Evolutionary conservation across 1,140 invertebrate species (phyloP), one percentile per base, ranked within the genome.

Genomic region (Tetraneura akinire): DNA sequence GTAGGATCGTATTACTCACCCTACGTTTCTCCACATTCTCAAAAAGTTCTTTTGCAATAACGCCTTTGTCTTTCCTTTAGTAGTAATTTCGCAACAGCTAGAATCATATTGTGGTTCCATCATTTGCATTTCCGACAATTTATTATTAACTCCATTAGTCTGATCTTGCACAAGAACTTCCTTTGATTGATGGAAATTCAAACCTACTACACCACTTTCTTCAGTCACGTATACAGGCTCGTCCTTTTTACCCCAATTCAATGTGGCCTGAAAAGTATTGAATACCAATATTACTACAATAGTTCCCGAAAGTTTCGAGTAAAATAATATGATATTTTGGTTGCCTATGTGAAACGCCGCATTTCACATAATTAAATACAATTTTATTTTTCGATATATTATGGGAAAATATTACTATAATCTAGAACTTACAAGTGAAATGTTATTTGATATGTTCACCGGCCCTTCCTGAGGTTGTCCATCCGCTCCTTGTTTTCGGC

Each of bases 1-100:
- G n/a, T n/a, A n/a, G n/a, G n/a, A 37, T 37, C 8, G 32, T 37
- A 4, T 37, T n/a, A 85, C 88, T 88, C 86, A 95, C 93, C 93
- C 93, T 80, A 95, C 91, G 86, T 98, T 97, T 84, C 96, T 89
- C 88, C 94, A 93, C 88, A 97, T 92, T 86, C 93, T 90, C 80
- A 95, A 89, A 83, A 96, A 92, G 86, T 98, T 98, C 84, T 98
- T 98, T 89, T 94, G 93, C 55, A 96, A 90, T 8, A 97, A 86
- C 29, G 96, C 95, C 71, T 90, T 89, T 88, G 95, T 92, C 76
- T 85, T 85, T 26, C 84, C 84, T 76, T 80, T 82, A 23, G 84
- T 85, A 21, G 84, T 85, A 11, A 85, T 80, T 37, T 89, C 89
- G 74, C 88, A 89, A 81, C 87, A 89, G 55, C 89, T 90, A 32